A percentile compares a stretch with the other conserved stretches of the same genome.
These are phyloP conservation scores for Microctonus hyperodae DNA, from an alignment of 2,888 invertebrate genomes.

Conservation along the genomic window DNA sequence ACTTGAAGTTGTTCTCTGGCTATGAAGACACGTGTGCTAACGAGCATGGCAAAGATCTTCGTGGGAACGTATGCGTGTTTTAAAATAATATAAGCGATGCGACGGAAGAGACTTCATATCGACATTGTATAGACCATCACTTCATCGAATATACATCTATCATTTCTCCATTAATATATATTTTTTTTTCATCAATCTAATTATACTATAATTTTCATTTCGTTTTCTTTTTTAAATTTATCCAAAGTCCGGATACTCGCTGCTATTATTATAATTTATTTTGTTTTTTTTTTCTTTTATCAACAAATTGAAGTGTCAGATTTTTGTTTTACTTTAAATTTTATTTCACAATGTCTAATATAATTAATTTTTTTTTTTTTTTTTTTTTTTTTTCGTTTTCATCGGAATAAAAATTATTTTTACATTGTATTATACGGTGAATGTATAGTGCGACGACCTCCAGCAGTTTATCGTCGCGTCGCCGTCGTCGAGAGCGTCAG, in stretches of 20 bases:
- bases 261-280: too few relatives aligned
- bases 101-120: neutral
- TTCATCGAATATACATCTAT: neutral
- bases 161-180: too few relatives aligned
- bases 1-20: conserved; percentile 1
- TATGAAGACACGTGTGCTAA: conserved; percentile 27
- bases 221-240: too few relatives aligned
- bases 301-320: too few relatives aligned
- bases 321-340: too few relatives aligned
- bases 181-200: too few relatives aligned
- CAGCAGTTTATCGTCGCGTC: conserved; percentile 9
- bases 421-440: neutral
- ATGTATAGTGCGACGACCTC: conserved; percentile 26
- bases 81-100: neutral
- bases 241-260: too few relatives aligned
- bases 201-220: too few relatives aligned
- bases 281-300: too few relatives aligned
- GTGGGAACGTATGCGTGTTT: conserved; percentile 42
- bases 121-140: neutral
- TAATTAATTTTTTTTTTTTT: too few relatives aligned
- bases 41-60: conserved; percentile 39
- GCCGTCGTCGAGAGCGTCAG: conserved; percentile 10
- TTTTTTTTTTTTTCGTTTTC: too few relatives aligned
- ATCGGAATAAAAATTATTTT: neutral
- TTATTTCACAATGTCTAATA: too few relatives aligned